Evolutionary conservation across 2,888 invertebrate species (phyloP).

Genomic region (Brenthis daphne): DNA sequence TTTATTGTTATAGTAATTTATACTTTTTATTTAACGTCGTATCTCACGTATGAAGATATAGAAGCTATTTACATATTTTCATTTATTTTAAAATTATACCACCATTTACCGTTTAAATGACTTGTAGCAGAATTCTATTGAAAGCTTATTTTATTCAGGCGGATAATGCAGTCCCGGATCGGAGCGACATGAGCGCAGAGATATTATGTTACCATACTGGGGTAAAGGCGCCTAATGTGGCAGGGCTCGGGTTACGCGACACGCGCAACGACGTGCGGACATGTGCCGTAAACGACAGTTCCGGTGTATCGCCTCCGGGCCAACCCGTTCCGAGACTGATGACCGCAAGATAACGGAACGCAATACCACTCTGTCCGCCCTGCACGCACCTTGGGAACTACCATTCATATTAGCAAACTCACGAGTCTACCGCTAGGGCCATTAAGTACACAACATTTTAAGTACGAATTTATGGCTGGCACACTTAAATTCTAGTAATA

Average conservation of each 20-base stretch:
- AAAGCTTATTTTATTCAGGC: constrained; percentile 27
- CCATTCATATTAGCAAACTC: constrained; percentile 44
- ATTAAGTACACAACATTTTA: constrained; percentile 49
- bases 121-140: constrained; percentile 8
- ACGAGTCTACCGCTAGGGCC: constrained; percentile 48
- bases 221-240: constrained; percentile 36
- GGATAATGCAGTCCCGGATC: constrained; percentile 38
- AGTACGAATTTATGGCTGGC: neutral
- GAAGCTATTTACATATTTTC: constrained; percentile 8
- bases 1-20: too few species aligned
- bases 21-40: too few species aligned
- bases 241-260: constrained; percentile 43
- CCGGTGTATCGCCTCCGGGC: constrained; percentile 68
- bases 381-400: constrained; percentile 52
- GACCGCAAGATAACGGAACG: constrained; percentile 77
- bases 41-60: neutral
- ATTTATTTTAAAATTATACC: neutral
- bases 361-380: constrained; percentile 52
- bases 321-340: constrained; percentile 71
- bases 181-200: constrained; percentile 32
- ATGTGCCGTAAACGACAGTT: constrained; percentile 69
- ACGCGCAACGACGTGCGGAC: constrained; percentile 46
- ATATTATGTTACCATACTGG: constrained; percentile 38
- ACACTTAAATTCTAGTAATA: neutral
- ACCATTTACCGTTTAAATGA: constrained; percentile 7